Evolutionary conservation across 2,797 vertebrate genomes (phyloP).

Genomic region (Phoxinus dragarum): DNA sequence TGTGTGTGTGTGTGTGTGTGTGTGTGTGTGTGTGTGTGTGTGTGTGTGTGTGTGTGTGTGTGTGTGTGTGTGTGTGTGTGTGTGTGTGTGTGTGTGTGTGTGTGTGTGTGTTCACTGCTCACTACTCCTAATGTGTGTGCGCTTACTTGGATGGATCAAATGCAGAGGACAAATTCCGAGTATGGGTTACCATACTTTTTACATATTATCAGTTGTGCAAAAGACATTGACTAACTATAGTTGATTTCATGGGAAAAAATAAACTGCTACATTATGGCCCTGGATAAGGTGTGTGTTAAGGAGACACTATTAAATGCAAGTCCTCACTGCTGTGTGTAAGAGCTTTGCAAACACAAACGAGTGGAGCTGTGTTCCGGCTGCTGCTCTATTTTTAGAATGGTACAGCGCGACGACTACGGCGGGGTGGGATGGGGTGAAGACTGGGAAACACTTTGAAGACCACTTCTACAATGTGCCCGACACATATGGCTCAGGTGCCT

Average conservation of each 20-base stretch:
- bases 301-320: conserved; percentile 16
- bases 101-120: too few relatives aligned
- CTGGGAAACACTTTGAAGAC: not conserved
- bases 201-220: not conserved
- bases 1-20: too few relatives aligned
- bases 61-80: too few relatives aligned
- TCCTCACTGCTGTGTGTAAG: conserved; percentile 30
- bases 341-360: conserved; percentile 44
- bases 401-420: conserved; percentile 54
- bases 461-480: not conserved
- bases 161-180: too few relatives aligned
- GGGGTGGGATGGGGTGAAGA: conserved; percentile 24
- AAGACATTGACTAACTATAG: not conserved
- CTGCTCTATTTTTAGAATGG: conserved; percentile 63
- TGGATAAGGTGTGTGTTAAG: not conserved
- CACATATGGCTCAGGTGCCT: not conserved
- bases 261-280: too few relatives aligned
- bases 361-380: conserved; percentile 27
- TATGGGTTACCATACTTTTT: too few relatives aligned
- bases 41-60: too few relatives aligned
- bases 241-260: not conserved
- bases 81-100: too few relatives aligned
- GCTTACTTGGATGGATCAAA: too few relatives aligned
- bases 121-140: too few relatives aligned
- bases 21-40: too few relatives aligned